These are phyloP conservation scores for Oryzias dopingdopingensis DNA, from an alignment of 2,797 vertebrate species.

Conservation along the genomic window DNA sequence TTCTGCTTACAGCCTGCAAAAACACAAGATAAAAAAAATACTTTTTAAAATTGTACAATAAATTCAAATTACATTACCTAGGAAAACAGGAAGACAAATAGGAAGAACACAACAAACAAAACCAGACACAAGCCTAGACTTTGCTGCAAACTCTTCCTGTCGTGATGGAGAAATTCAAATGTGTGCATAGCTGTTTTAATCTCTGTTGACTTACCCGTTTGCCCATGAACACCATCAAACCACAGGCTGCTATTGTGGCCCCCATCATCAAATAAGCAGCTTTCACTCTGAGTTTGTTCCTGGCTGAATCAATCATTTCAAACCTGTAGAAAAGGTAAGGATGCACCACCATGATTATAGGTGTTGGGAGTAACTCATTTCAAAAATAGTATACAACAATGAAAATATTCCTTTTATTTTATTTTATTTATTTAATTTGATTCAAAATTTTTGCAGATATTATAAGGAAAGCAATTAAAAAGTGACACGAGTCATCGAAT, in stretches of 20 bases:
- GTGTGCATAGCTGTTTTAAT: not conserved
- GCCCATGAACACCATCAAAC: slow-evolving; percentile 79
- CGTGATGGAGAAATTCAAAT: not conserved
- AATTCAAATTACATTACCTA: not conserved
- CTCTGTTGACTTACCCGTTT: slow-evolving; percentile 82
- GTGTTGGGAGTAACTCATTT: too few species aligned
- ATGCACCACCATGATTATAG: not conserved
- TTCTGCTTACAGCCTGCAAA: slow-evolving; percentile 75
- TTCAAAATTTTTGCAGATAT: too few species aligned
- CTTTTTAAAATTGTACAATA: not conserved
- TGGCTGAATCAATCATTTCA: slow-evolving; percentile 85
- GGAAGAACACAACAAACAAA: too few species aligned
- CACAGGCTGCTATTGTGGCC: slow-evolving; percentile 78
- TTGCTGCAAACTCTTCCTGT: not conserved
- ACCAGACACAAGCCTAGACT: too few species aligned
- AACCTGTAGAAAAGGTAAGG: slow-evolving; percentile 68
- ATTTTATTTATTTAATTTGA: too few species aligned
- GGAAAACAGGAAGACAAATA: not conserved
- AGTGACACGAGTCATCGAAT: too few species aligned
- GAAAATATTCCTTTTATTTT: too few species aligned
- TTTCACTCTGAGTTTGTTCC: slow-evolving; percentile 85
- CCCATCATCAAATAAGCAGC: slow-evolving; percentile 85
- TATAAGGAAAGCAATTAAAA: too few species aligned
- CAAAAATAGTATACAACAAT: too few species aligned
- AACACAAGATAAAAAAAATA: not conserved